Base-by-base conservation (phyloP, 2,113 vertebrate genomes). In the Pluvianellus socialis region DNA sequence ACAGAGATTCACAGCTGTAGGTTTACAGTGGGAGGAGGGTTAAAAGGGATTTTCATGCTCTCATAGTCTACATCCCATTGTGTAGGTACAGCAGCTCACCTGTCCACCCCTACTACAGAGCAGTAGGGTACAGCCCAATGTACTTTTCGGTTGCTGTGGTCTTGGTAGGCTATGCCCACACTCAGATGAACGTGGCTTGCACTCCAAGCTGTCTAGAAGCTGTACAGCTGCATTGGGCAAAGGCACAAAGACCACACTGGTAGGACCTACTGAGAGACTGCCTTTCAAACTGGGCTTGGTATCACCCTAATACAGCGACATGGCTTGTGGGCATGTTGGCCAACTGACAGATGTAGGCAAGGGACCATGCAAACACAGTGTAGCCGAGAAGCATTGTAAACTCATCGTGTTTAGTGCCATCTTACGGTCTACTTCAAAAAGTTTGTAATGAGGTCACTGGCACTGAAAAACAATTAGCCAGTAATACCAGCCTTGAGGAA, bases 281-380 rank as follows among this genome's bases (percentile, higher is more conserved):
- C 27, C 40, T 80, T 86, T 91, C 52, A 56, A 61, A 61, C 3
- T 45, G 45, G 7, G 8, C 38, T 83, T 59, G 49, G 67, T 21
- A 50, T 6, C 32, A 28, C 0, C 0, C 17, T 45, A 87, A 47
- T 16, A 26, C 21, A 80, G 33, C 20, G 55, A 6, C 20, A 24
- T 12, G 20, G 45, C 16, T 49, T 27, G 33, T 49, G 42, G 27
- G 24, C 13, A 10, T 10, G 7, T n/a, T 86, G 75, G 30, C 30
- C 70, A 45, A 53, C 70, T 13, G 30, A 9, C 9, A 33, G 0
- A 7, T 7, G 33, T 7, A 67, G 24, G 12, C 23, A 40, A 50
- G 86, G 14, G 35, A 77, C 26, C n/a, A 4, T 10, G 53, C 13
- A 65, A 86, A 38, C 3, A 1, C 13, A 10, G 19, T 0, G 0